These are phyloP conservation scores for Neocrepidodera transversa DNA, from an alignment of 2,888 invertebrate species.

Conservation along the genomic window DNA sequence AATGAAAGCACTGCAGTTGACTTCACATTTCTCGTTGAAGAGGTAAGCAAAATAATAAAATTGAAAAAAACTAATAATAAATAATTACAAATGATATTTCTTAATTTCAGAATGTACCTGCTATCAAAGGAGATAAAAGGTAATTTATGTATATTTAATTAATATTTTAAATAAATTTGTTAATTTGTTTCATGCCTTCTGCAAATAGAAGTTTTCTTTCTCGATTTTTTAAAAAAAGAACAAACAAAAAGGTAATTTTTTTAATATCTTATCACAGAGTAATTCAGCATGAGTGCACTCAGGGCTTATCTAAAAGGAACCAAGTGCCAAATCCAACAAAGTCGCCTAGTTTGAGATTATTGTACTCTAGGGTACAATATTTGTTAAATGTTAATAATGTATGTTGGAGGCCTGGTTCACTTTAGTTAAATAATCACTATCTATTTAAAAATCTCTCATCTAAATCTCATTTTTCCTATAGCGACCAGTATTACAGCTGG, in stretches of 20 bases:
- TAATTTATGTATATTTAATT: constrained; percentile 28
- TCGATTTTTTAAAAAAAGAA: constrained; percentile 54
- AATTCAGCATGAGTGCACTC: constrained; percentile 16
- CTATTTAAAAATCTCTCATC: too few species aligned
- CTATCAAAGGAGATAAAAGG: constrained; percentile 38
- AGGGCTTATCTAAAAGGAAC: too few species aligned
- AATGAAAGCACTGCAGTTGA: constrained; percentile 44
- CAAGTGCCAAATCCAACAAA: too few species aligned
- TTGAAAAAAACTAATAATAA: neutral
- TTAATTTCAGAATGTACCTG: constrained; percentile 40
- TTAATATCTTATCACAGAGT: constrained; percentile 27
- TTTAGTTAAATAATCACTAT: too few species aligned
- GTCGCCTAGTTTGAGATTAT: too few species aligned
- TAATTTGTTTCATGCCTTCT: constrained; percentile 48
- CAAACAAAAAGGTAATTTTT: constrained; percentile 52
- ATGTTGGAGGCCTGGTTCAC: too few species aligned
- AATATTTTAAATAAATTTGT: constrained; percentile 16
- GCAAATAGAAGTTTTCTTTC: constrained; percentile 53
- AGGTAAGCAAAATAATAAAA: constrained; percentile 48
- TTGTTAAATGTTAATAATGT: too few species aligned
- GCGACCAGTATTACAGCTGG: constrained; percentile 58
- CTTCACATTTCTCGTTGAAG: constrained; percentile 51
- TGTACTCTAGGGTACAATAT: too few species aligned
- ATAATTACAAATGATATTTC: neutral
- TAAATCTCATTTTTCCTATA: constrained; percentile 40